Conservation (phyloP, 2,797 vertebrate species). For the Thaleichthys pacificus region DNA sequence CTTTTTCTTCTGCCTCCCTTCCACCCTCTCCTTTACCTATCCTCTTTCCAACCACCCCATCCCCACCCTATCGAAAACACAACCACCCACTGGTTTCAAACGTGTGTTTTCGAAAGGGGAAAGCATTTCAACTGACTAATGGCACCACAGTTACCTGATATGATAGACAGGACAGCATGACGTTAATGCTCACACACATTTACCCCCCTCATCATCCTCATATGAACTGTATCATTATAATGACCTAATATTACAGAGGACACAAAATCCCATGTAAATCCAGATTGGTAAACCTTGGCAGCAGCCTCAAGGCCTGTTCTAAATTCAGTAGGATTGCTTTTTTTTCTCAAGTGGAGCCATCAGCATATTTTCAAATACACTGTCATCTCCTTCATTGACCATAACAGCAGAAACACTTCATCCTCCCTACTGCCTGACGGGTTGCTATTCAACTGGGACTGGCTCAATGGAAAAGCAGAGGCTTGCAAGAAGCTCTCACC, state of each 20-base stretch:
- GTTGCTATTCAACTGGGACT: slow-evolving; percentile 56
- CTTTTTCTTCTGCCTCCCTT: not conserved
- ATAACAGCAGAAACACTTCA: slow-evolving; percentile 68
- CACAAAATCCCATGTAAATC: slow-evolving; percentile 43
- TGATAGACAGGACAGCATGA: too few species aligned
- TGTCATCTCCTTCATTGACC: slow-evolving; percentile 69
- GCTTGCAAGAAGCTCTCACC: slow-evolving; percentile 47
- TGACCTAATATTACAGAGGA: slow-evolving; percentile 25
- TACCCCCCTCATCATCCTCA: slow-evolving; percentile 9
- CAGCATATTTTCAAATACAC: slow-evolving; percentile 74
- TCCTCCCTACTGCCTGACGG: slow-evolving; percentile 52
- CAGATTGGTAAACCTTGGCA: slow-evolving; percentile 21
- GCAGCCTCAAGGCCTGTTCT: slow-evolving; percentile 40
- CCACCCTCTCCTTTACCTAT: not conserved
- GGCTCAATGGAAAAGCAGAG: slow-evolving; percentile 56
- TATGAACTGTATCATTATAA: slow-evolving; percentile 33
- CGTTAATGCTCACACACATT: too few species aligned
- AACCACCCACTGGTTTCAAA: too few species aligned
- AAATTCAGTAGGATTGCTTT: slow-evolving; percentile 56
- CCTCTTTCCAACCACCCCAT: not conserved
- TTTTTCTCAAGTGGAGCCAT: slow-evolving; percentile 62
- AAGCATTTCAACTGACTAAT: too few species aligned
- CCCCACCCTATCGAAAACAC: too few species aligned
- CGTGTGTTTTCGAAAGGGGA: too few species aligned
- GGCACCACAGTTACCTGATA: too few species aligned